Conservation (phyloP, 1,140 invertebrate species). For the Harpegnathos saltator region DNA sequence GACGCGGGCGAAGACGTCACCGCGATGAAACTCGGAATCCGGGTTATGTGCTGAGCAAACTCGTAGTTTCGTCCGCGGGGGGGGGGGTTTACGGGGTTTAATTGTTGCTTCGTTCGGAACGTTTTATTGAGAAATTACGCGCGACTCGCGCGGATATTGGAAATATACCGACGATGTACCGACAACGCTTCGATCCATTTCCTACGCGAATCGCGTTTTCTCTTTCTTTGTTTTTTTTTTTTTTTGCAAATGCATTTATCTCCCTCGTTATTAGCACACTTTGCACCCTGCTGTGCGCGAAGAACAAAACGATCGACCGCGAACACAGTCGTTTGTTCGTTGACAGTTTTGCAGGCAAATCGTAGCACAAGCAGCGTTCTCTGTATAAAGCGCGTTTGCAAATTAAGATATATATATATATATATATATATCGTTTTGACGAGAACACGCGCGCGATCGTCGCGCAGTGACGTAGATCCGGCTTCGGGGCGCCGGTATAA, state of each 20-base stretch:
- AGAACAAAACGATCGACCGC: slow-evolving; percentile 9
- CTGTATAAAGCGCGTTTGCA: slow-evolving; percentile 1
- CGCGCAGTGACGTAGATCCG: neutral
- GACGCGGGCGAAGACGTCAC: neutral
- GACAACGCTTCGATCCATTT: neutral
- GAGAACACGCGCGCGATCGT: neutral
- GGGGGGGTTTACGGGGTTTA: too few species aligned
- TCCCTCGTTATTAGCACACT: neutral
- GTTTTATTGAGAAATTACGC: neutral
- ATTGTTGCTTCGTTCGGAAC: neutral
- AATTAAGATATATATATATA: slow-evolving; percentile 18
- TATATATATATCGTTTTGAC: neutral
- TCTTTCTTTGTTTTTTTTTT: too few species aligned
- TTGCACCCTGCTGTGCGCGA: neutral
- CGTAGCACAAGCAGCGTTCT: neutral
- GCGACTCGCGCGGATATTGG: neutral
- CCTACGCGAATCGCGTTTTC: neutral
- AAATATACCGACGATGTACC: neutral
- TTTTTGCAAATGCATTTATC: slow-evolving; percentile 17
- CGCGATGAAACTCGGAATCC: neutral
- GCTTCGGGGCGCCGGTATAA: too few species aligned
- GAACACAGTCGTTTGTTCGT: slow-evolving; percentile 19
- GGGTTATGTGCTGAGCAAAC: neutral
- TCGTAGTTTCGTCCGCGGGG: too few species aligned
- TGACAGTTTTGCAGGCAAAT: slow-evolving; percentile 28